Base-by-base conservation (phyloP, 1,140 invertebrate species). In the Heliconius hewitsoni region DNA sequence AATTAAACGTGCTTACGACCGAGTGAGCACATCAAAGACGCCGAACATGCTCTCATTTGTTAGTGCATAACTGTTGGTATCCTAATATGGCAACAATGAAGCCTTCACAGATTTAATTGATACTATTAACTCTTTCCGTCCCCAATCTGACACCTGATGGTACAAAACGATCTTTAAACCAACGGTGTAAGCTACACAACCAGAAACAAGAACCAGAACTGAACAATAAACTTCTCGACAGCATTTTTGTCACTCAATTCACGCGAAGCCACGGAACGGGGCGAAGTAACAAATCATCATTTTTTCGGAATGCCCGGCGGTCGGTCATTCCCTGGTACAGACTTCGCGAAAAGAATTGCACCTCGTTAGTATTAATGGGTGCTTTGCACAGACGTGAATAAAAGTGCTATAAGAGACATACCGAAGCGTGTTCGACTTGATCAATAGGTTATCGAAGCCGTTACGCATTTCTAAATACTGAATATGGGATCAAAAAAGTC, bases 361-460 rank as follows among this genome's bases (percentile, higher is more conserved):
- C 81, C 92, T 94, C 89, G 91, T 94, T 94, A 94, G 87, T 80
- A 81, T 87, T 91, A 94, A 92, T 93, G 89, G 89, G 84, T 85
- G 87, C 84, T 87, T 89, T 90, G 90, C 88, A 92, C 89, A 81
- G 81, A 83, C 81, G 80, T 23, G 77, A 19, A 82, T 81, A 88
- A 80, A 87, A 87, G 84, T 89, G 84, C 75, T 84, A 82, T 78
- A 57, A 18, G 18, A 19, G 57, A 57, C 66, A 77, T 76, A 81
- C 57, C 75, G 71, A 27, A 30, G 60, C 76, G 46, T 77, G 30
- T 52, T 71, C 74, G 9, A 70, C 39, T 39, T 72, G 73, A 80
- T 71, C 55, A 16, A 75, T 81, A 76, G 57, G 78, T 84, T 79
- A 84, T 82, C 71, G 78, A 57, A 16, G 50, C 70, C 79, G 73